These are phyloP conservation scores for Drosophila suzukii DNA, from an alignment of 1,140 invertebrate species.

Conservation along the genomic window DNA sequence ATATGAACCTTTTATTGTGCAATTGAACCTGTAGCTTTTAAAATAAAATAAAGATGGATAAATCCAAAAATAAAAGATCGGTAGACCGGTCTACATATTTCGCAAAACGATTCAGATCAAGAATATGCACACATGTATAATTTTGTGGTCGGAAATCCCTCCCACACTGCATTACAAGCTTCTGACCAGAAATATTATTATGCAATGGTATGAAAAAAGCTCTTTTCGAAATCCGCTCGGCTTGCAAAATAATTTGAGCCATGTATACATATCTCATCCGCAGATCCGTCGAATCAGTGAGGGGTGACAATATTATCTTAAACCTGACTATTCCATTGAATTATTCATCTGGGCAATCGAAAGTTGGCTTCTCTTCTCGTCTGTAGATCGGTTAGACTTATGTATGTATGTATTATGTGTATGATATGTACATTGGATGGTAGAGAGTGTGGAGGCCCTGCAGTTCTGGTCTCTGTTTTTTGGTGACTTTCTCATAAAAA, in stretches of 20 bases:
- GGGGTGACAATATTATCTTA: not conserved
- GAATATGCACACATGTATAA: not conserved
- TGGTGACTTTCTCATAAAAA: not conserved
- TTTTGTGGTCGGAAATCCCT: not conserved
- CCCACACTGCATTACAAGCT: slow-evolving; percentile 1
- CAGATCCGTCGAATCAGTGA: no score
- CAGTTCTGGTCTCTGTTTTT: slow-evolving; percentile 10
- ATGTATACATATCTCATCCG: not conserved
- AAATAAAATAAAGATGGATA: not conserved
- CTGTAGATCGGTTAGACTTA: not conserved
- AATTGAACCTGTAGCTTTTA: no score
- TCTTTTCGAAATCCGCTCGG: not conserved
- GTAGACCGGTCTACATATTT: not conserved
- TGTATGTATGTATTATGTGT: not conserved
- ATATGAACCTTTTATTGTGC: not conserved
- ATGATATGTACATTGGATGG: not conserved
- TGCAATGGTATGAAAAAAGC: not conserved
- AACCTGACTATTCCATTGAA: not conserved
- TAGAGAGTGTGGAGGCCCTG: not conserved
- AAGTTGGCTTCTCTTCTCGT: slow-evolving; percentile 6
- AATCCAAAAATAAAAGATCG: not conserved
- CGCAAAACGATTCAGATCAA: not conserved
- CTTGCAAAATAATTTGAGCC: not conserved
- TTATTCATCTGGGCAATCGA: slow-evolving; percentile 13
- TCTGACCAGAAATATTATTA: slow-evolving; percentile 4